Percentiles rank a stretch among this genome's conserved stretches.
Evolutionary conservation across 1,140 invertebrate species (phyloP).

Genomic region (Agrilus planipennis): DNA sequence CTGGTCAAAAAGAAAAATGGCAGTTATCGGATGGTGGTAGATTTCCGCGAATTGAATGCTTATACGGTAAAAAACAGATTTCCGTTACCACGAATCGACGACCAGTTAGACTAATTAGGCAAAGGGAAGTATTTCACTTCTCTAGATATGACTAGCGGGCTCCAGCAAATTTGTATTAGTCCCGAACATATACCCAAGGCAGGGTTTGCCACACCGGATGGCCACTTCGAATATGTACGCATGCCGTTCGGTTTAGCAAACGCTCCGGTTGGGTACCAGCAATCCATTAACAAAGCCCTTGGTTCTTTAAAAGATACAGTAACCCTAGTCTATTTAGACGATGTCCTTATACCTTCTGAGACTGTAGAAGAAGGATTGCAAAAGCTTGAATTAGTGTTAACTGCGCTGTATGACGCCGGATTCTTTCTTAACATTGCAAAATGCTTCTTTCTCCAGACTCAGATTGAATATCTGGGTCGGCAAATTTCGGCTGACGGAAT

Average conservation of each 20-base stretch:
- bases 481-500: not conserved
- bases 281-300: too few species aligned
- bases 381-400: too few species aligned
- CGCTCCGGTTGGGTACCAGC: conserved; percentile 17
- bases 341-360: too few species aligned
- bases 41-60: conserved; percentile 29
- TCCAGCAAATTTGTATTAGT: conserved; percentile 20
- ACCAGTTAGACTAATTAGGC: conserved; percentile 18
- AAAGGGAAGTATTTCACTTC: conserved; percentile 18
- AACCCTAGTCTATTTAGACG: too few species aligned
- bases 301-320: too few species aligned
- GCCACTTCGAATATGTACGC: conserved; percentile 32
- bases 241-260: conserved; percentile 37
- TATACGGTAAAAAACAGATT: conserved; percentile 29
- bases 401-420: too few species aligned
- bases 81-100: conserved; percentile 28
- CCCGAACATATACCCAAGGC: conserved; percentile 26
- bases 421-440: too few species aligned
- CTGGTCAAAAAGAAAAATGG: conserved; percentile 30
- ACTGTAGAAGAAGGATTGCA: too few species aligned
- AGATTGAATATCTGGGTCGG: not conserved
- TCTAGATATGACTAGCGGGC: conserved; percentile 16
- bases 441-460: too few species aligned
- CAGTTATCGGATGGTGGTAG: conserved; percentile 25
- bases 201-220: conserved; percentile 29